Base-by-base conservation (phyloP, 1,140 invertebrate genomes). In the Drosophila elegans region DNA sequence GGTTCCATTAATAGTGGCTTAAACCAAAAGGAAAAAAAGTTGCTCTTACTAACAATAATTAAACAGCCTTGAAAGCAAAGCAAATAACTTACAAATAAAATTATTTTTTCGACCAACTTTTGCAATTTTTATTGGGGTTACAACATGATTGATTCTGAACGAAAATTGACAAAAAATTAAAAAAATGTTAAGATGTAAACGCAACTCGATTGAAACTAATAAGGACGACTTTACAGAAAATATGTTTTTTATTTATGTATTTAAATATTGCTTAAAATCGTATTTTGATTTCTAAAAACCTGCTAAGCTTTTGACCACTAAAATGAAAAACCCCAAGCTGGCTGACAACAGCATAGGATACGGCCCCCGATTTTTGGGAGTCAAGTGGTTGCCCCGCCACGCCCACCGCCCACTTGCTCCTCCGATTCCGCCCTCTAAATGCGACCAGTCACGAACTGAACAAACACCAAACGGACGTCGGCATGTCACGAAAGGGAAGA, bases 401-500 rank as follows among this genome's bases (percentile, higher is more conserved):
- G 60, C 53, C 52, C 66, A 63, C 49, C 5, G n/a, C 46, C 45
- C 32, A 27, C 38, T n/a, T 21, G 10, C 6, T 21, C 13, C 11
- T 13, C 9, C 49, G 16, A n/a, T 5, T 25, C 27, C 29, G n/a
- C 63, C 59, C 27, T 9, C 57, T 39, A 52, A 64, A 42, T 52
- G 46, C 73, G 62, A 64, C 73, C 60, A 75, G 80, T 73, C 81
- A 80, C 81, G 73, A 77, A 73, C 62, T 52, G 55, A 81, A 75
- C 73, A 59, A 73, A 73, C 78, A 77, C 46, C 55, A 74, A 63
- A 61, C 78, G 46, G 61, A 76, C 62, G 72, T 76, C 71, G 53
- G 53, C 71, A 54, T 74, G 67, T 72, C 67, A 72, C 56, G 41
- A 34, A 44, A 41, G 45, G 45, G n/a, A 41, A 25, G 27, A 25